Percentiles rank a stretch among this genome's conserved stretches.
phyloP scores from a whole-genome alignment of 2,797 vertebrate genomes.

The Pangasius mekongensis region DNA sequence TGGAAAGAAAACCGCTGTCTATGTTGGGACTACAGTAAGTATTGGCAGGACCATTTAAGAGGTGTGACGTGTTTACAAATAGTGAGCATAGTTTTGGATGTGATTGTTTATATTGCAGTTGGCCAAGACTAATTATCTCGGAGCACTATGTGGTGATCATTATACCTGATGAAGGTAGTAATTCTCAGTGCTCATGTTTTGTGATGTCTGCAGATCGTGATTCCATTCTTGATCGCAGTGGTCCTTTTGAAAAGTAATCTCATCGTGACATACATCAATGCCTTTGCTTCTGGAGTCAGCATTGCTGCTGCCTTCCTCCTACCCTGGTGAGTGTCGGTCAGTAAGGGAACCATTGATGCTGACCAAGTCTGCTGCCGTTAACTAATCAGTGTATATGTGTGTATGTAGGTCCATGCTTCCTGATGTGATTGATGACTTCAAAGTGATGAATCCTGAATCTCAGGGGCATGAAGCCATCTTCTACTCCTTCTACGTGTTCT shows the following conservation, averaged over 20 bases:
- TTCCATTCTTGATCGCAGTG: slow-evolving; percentile 90
- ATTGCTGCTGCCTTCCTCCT: slow-evolving; percentile 93
- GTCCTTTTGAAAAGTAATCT: slow-evolving; percentile 84
- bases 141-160: background rate
- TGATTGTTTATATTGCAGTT: background rate
- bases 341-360: background rate
- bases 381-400: background rate
- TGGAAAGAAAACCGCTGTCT: slow-evolving; percentile 94
- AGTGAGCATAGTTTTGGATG: background rate
- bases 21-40: slow-evolving; percentile 88
- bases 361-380: background rate
- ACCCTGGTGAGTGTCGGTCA: slow-evolving; percentile 83
- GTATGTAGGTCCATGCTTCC: slow-evolving; percentile 94
- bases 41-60: slow-evolving; percentile 2
- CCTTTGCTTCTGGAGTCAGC: slow-evolving; percentile 86
- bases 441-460: slow-evolving; percentile 85
- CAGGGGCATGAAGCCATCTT: slow-evolving; percentile 92
- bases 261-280: slow-evolving; percentile 85
- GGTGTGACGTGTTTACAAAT: slow-evolving; percentile 11
- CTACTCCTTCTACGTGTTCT: slow-evolving; percentile 98
- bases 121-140: background rate
- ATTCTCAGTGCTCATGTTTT: slow-evolving; percentile 14
- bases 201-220: slow-evolving; percentile 78
- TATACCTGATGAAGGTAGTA: background rate
- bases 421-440: slow-evolving; percentile 93